Evolutionary conservation across 2,113 vertebrate genomes (phyloP).

Genomic region (Meriones unguiculatus): DNA sequence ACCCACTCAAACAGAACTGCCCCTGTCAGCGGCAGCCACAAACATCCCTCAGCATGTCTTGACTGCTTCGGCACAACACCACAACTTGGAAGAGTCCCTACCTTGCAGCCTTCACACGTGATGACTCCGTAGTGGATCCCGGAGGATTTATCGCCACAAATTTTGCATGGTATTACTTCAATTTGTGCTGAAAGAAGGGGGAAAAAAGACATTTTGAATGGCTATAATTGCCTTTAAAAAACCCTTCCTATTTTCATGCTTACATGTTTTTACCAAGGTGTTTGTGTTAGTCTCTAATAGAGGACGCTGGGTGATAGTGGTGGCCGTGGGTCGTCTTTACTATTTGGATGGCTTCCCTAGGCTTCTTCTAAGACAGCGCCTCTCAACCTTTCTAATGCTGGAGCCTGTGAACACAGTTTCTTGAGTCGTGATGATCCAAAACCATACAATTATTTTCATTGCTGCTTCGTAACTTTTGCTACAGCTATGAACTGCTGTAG

Average conservation of each 20-base stretch:
- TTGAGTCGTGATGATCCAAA: background rate
- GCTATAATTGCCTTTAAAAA: background rate
- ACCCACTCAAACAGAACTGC: background rate
- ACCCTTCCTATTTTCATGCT: background rate
- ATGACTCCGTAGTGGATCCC: slow-evolving; percentile 99
- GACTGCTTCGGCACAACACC: accelerated
- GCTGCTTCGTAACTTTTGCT: background rate
- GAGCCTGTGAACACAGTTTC: background rate
- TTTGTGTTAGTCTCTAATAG: background rate
- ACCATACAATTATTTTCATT: background rate
- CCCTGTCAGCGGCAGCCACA: slow-evolving; percentile 31
- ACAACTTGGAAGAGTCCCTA: slow-evolving; percentile 80
- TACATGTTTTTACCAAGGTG: background rate
- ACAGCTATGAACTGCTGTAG: background rate
- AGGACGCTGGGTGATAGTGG: background rate
- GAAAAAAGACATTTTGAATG: slow-evolving; percentile 71
- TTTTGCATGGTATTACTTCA: slow-evolving; percentile 99
- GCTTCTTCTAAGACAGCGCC: background rate
- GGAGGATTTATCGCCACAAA: slow-evolving; percentile 99
- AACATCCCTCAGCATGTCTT: background rate
- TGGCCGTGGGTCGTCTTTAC: background rate
- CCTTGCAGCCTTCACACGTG: slow-evolving; percentile 99
- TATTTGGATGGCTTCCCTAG: background rate
- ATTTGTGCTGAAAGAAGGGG: slow-evolving; percentile 96
- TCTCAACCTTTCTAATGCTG: background rate